A percentile compares a stretch with the other conserved stretches of the same genome.
Evolutionary conservation across 2,113 vertebrate species (phyloP).

Genomic region (Dendrocopos noguchii): DNA sequence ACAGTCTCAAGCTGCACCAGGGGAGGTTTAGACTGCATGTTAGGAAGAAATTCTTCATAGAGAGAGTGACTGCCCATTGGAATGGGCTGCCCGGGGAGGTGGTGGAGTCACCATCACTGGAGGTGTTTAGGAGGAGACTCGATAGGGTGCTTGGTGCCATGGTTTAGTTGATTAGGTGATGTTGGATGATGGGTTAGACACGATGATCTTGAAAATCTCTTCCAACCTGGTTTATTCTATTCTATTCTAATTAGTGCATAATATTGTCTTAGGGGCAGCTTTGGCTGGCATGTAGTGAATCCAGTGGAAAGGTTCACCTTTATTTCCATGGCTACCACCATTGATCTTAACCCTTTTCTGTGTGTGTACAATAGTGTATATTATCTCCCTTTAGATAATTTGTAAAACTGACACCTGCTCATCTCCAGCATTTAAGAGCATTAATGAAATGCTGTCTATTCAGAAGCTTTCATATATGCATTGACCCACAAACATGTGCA

Average conservation of each 20-base stretch:
- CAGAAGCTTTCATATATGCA: not conserved
- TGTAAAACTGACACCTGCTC: not conserved
- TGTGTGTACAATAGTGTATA: not conserved
- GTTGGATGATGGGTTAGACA: too few species aligned
- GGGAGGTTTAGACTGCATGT: too few species aligned
- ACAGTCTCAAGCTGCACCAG: too few species aligned
- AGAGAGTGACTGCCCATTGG: too few species aligned
- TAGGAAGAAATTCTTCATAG: too few species aligned
- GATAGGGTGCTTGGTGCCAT: too few species aligned
- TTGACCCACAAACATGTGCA: fast-evolving
- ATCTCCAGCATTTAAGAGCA: not conserved
- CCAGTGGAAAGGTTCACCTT: not conserved
- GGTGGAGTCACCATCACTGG: too few species aligned
- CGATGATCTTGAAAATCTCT: too few species aligned
- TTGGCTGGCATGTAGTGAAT: not conserved
- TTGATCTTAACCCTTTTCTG: not conserved
- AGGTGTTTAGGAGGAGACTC: too few species aligned
- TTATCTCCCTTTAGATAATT: not conserved
- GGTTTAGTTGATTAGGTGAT: too few species aligned
- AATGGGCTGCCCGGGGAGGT: too few species aligned
- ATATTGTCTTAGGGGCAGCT: not conserved
- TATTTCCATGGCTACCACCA: not conserved
- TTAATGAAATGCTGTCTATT: not conserved
- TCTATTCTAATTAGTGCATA: not conserved
- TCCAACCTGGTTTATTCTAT: too few species aligned